A percentile compares a stretch with the other conserved stretches of the same genome.
Evolutionary conservation across 2,888 invertebrate genomes (phyloP).

Genomic region (Odontomyia ornata): DNA sequence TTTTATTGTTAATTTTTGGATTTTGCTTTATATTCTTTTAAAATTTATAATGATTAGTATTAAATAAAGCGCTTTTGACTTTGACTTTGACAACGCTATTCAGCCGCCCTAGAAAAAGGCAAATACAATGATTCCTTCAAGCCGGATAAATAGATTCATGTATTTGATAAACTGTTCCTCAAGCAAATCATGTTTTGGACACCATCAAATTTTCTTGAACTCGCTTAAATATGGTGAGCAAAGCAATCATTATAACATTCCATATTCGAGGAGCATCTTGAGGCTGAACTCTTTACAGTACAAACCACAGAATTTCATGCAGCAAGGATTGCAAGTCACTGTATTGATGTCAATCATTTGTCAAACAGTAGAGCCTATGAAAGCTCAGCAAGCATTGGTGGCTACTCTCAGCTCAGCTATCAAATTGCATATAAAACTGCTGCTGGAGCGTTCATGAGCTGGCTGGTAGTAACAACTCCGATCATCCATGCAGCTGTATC

Average conservation of each 20-base stretch:
- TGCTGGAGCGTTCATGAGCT: constrained; percentile 82
- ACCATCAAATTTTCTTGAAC: constrained; percentile 86
- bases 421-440: constrained; percentile 84
- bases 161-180: constrained; percentile 94
- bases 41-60: too few species aligned
- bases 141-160: too few species aligned
- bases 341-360: constrained; percentile 91
- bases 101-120: too few species aligned
- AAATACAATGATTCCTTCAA: too few species aligned
- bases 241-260: constrained; percentile 95
- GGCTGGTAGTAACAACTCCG: constrained; percentile 90
- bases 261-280: constrained; percentile 97
- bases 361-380: constrained; percentile 88
- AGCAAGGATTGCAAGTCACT: constrained; percentile 95
- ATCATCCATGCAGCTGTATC: constrained; percentile 99
- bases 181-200: constrained; percentile 97
- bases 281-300: constrained; percentile 90
- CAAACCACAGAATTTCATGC: constrained; percentile 96
- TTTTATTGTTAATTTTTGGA: too few species aligned
- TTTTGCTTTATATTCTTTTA: too few species aligned
- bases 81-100: too few species aligned
- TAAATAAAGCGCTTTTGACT: too few species aligned
- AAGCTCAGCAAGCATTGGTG: constrained; percentile 99
- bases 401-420: constrained; percentile 96
- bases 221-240: constrained; percentile 93